Percentiles rank a stretch among this genome's conserved stretches.
Evolutionary conservation across 2,888 invertebrate species (phyloP).

Genomic region (Ypsolopha scabrella): DNA sequence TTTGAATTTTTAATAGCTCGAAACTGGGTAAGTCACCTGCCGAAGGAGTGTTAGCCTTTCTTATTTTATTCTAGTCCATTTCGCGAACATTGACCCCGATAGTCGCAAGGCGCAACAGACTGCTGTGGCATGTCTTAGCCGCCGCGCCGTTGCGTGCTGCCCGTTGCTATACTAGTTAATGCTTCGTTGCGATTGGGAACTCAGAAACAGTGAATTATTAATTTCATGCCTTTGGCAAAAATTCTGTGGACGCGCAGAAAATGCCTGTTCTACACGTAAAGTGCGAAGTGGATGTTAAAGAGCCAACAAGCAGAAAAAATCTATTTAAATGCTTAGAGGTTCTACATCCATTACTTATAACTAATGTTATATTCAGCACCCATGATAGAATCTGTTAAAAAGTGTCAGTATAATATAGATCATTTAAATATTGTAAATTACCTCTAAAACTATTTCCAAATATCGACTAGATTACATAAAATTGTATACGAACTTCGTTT

Average conservation of each 20-base stretch:
- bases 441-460: too few relatives aligned
- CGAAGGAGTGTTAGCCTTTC: conserved; percentile 55
- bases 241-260: not conserved
- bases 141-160: conserved; percentile 6
- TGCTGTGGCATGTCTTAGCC: not conserved
- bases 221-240: not conserved
- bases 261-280: not conserved
- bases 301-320: too few relatives aligned
- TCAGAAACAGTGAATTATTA: not conserved
- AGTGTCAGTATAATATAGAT: too few relatives aligned
- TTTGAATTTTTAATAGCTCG: conserved; percentile 61
- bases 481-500: too few relatives aligned
- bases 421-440: too few relatives aligned
- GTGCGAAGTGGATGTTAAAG: too few relatives aligned
- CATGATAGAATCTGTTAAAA: too few relatives aligned
- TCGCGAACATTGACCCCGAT: conserved; percentile 48
- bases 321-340: too few relatives aligned
- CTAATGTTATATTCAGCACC: too few relatives aligned
- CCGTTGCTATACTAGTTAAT: not conserved
- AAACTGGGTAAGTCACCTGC: conserved; percentile 58
- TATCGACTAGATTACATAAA: too few relatives aligned
- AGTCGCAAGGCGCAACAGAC: conserved; percentile 11
- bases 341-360: too few relatives aligned
- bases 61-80: conserved; percentile 53
- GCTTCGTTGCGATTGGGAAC: conserved; percentile 7